Conservation (phyloP, 1,140 invertebrate genomes). For the Leucophenga varia region DNA sequence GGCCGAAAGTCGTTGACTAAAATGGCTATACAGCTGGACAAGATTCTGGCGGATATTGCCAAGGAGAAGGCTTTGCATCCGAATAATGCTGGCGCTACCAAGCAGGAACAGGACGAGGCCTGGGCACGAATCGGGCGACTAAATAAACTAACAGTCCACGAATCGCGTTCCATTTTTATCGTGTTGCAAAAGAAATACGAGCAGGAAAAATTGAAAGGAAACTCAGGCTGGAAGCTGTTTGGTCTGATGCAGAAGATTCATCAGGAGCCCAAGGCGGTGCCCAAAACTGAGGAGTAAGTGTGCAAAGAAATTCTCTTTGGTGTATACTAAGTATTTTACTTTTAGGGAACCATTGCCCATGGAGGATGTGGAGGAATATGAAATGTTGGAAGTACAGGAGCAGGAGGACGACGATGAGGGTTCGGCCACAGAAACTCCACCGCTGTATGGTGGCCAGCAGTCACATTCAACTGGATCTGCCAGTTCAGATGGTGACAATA, state of each 20-base stretch:
- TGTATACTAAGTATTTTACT: too few relatives aligned
- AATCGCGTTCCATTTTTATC: slow-evolving; percentile 51
- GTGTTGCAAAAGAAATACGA: slow-evolving; percentile 53
- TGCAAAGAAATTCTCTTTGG: too few relatives aligned
- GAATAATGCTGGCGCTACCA: slow-evolving; percentile 38
- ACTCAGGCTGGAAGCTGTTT: slow-evolving; percentile 47
- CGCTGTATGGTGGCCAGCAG: not conserved
- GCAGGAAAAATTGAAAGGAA: slow-evolving; percentile 43
- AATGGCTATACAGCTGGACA: slow-evolving; percentile 51
- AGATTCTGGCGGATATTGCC: slow-evolving; percentile 46
- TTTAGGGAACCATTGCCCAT: slow-evolving; percentile 32
- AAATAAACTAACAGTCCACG: slow-evolving; percentile 49
- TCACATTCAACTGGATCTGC: slow-evolving; percentile 32
- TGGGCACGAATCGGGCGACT: slow-evolving; percentile 46
- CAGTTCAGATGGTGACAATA: slow-evolving; percentile 46
- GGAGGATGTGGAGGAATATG: slow-evolving; percentile 47
- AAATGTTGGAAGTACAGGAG: slow-evolving; percentile 50
- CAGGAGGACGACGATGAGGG: slow-evolving; percentile 41
- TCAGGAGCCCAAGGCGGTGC: slow-evolving; percentile 29
- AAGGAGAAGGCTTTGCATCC: slow-evolving; percentile 47
- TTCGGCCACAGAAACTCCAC: not conserved
- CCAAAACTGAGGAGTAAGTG: slow-evolving; percentile 46
- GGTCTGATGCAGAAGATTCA: slow-evolving; percentile 48
- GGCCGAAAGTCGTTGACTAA: slow-evolving; percentile 41
- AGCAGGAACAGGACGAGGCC: slow-evolving; percentile 48